Percentiles rank a stretch among this genome's conserved stretches.
Evolutionary conservation across 2,888 invertebrate genomes (phyloP).

Genomic region (Xylota sylvarum): DNA sequence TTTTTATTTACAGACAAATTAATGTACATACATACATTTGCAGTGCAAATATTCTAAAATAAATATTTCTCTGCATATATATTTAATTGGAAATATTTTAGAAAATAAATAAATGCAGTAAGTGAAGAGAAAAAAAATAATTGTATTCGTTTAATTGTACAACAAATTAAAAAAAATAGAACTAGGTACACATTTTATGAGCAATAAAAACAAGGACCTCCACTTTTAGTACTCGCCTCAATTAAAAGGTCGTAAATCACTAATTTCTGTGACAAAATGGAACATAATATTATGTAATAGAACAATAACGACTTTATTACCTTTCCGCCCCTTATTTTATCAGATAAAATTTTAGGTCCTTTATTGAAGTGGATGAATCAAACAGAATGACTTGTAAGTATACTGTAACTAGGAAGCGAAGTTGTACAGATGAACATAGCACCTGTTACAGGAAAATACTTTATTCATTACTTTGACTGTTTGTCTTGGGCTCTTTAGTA

Average conservation of each 20-base stretch:
- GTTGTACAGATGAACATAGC: no score
- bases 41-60: no score
- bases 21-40: not conserved
- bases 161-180: not conserved
- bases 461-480: no score
- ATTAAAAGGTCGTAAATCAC: conserved; percentile 46
- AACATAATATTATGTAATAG: not conserved
- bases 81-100: no score
- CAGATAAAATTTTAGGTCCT: not conserved
- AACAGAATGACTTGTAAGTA: not conserved
- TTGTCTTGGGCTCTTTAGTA: no score
- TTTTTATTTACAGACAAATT: not conserved
- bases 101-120: no score
- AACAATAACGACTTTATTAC: conserved; percentile 34
- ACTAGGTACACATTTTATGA: not conserved
- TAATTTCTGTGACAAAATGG: conserved; percentile 11
- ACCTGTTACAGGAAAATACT: no score
- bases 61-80: no score
- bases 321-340: conserved; percentile 7
- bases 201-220: not conserved
- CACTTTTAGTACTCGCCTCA: conserved; percentile 3
- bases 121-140: not conserved
- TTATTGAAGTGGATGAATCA: not conserved
- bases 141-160: not conserved
- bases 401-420: no score